Conservation (phyloP, 2,797 vertebrate genomes). For the Decapterus maruadsi region DNA sequence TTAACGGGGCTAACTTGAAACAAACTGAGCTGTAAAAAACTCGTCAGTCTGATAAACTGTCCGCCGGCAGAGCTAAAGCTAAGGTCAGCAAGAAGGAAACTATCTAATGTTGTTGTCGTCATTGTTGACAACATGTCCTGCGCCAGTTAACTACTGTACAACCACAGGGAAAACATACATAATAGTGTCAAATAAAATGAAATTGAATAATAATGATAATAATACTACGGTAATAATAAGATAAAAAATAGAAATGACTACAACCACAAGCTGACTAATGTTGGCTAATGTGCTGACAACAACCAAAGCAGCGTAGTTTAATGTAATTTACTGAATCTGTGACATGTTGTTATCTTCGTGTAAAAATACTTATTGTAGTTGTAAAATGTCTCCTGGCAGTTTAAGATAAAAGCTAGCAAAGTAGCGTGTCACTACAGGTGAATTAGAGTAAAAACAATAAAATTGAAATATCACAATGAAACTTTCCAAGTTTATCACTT, state of each 20-base stretch:
- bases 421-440: too few relatives aligned
- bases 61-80: too few relatives aligned
- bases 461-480: too few relatives aligned
- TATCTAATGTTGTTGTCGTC: constrained; percentile 40
- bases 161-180: too few relatives aligned
- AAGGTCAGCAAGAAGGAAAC: constrained; percentile 32
- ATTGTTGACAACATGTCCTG: constrained; percentile 44
- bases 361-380: not conserved
- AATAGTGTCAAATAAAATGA: too few relatives aligned
- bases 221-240: too few relatives aligned
- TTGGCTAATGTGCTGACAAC: constrained; percentile 1
- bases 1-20: not conserved
- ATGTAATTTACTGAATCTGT: not conserved
- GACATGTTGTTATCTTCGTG: not conserved
- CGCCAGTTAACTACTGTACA: constrained; percentile 15
- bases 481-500: too few relatives aligned
- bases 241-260: too few relatives aligned
- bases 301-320: not conserved
- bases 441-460: too few relatives aligned
- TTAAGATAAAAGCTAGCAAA: not conserved
- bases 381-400: not conserved
- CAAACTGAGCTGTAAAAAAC: accelerated
- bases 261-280: constrained; percentile 4
- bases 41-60: not conserved
- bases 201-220: too few relatives aligned